Evolutionary conservation across 23 tunicate species (phyloP), one percentile per base, ranked within the genome.

Genomic region (Trididemnum nubilum): DNA sequence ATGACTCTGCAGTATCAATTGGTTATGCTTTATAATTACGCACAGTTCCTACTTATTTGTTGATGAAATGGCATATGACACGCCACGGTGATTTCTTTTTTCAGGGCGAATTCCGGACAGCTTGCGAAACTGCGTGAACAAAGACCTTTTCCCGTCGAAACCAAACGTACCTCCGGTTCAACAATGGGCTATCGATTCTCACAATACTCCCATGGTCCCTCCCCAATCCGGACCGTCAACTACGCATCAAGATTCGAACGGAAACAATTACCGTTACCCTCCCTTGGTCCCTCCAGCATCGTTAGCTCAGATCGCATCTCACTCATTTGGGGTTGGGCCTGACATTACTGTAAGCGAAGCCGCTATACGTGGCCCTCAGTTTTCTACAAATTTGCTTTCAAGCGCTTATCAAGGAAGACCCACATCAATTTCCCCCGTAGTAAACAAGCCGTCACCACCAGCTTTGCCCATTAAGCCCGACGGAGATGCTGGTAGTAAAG

Each of bases 81-180:
- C n/a, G n/a, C n/a, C n/a, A n/a, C n/a, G n/a, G n/a, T n/a, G n/a
- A n/a, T 49, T 19, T 71, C 30, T 77, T 1, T 65, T 51, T 72
- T 30, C 72, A 93, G 98, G 98, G 50, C 93, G 94, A 31, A 70
- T 93, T 24, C 98, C 98, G 27, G 89, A 88, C 60, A 34, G 35
- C 32, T 66, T 93, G 28, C 86, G 98, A 7, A 93, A 93, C 57
- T 93, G 98, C 54, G 98, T 93, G 80, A 93, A 93, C 87, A 93
- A 93, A 74, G 93, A 93, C 22, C 78, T 81, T 22, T 87, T 92
- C 44, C 97, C 85, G 21, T 28, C 84, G 60, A 52, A 36, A 22
- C 72, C 71, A 22, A 32, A 39, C 36, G 30, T 28, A n/a, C 65
- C 64, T 73, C 80, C 81, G 15, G 73, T 36, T 21, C 85, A 81